Base-by-base conservation (phyloP, 2,888 invertebrate species). In the Thymelicus lineola region DNA sequence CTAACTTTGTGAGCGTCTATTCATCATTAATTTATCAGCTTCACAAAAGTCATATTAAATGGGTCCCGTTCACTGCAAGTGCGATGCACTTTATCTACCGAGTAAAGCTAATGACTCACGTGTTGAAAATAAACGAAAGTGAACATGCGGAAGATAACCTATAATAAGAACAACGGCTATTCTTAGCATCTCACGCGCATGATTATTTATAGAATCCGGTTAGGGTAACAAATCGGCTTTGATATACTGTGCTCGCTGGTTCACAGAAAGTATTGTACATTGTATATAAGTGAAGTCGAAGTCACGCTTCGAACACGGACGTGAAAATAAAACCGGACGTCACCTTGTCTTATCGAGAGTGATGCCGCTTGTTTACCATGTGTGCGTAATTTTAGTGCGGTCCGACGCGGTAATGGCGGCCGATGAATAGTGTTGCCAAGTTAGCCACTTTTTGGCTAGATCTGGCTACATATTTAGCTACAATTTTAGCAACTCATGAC, bases 71-170 rank as follows among this genome's bases (percentile, higher is more conserved):
- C 35, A 45, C 1, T 61, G 67, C 67, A 67, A 67, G 67, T 67
- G 55, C 67, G 67, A 67, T 67, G 67, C 67, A 67, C 67, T 67
- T 67, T 67, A 45, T 45, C 7, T 20, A 17, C 20, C 20, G 53
- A 53, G 53, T 46, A 55, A 62, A 61, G 60, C 46, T 61, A 48
- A 46, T 62, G 68, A 68, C 45, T 68, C 68, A 68, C 38, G 36
- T 57, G 17, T 36, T 57, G 61, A 63, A 69, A 63, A 63, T 69
- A 69, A 69, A 62, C 48, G 62, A 58, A 62, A 62, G 68, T 58
- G 68, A 69, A 69, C 58, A 69, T 63, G 62, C 69, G 69, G 69
- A 69, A 69, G 69, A 68, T 62, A 48, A 38, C 15, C 62, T 69
- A 69, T 69, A 69, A 63, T 69, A 63, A 69, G 69, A 63, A 48